phyloP scores from a whole-genome alignment of 2,888 invertebrate species.

The Drosophila flavopinicola region DNA sequence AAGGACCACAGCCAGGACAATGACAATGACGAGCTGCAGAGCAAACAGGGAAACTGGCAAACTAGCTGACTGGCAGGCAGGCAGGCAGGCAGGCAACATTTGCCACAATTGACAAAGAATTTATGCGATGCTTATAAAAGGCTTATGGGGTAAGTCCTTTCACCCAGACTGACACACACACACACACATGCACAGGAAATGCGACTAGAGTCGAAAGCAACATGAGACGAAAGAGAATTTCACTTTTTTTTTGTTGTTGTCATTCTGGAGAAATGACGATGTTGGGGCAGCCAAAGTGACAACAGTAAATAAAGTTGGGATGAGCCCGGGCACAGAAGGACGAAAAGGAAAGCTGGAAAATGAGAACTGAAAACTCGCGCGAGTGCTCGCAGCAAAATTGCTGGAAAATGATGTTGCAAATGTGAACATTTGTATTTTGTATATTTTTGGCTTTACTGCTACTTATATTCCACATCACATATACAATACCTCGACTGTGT shows the following conservation, averaged over 20 bases:
- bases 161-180: constrained; percentile 40
- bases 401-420: constrained; percentile 66
- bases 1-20: constrained; percentile 37
- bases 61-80: constrained; percentile 24
- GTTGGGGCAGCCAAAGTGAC: constrained; percentile 44
- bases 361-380: constrained; percentile 34
- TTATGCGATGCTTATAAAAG: constrained; percentile 75
- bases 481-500: not conserved
- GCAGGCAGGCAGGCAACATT: constrained; percentile 47
- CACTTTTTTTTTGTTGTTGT: constrained; percentile 40
- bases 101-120: constrained; percentile 78
- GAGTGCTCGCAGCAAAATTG: constrained; percentile 49
- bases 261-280: constrained; percentile 27
- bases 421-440: constrained; percentile 50
- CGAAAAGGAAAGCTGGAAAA: constrained; percentile 18
- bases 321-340: constrained; percentile 16
- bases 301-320: constrained; percentile 62
- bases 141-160: constrained; percentile 67
- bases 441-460: constrained; percentile 19
- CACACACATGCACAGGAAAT: constrained; percentile 20
- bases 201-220: constrained; percentile 13
- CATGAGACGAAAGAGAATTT: constrained; percentile 44
- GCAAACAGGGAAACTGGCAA: constrained; percentile 32
- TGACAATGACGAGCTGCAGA: constrained; percentile 48
- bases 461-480: constrained; percentile 9